Evolutionary conservation across 2,113 vertebrate genomes (phyloP).

Genomic region (Anoplopoma fimbria): DNA sequence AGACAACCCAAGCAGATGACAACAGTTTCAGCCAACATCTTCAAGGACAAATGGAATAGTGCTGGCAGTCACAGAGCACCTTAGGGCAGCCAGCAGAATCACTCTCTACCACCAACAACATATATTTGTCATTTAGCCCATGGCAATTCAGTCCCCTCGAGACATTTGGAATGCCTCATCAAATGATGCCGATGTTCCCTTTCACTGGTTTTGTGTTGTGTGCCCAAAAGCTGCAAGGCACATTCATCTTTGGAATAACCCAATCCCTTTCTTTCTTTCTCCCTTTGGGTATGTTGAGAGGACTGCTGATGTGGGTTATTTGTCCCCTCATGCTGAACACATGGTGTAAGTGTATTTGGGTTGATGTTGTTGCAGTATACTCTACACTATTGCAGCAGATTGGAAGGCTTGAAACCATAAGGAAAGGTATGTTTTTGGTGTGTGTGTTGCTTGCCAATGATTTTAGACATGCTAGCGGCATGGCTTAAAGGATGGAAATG

Average conservation of each 20-base stretch:
- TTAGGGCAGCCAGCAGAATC: slow-evolving; percentile 78
- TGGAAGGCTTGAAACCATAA: slow-evolving; percentile 26
- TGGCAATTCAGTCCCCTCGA: slow-evolving; percentile 76
- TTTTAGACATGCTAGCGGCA: not conserved
- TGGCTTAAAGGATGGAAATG: not conserved
- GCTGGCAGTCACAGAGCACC: slow-evolving; percentile 76
- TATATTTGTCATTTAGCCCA: slow-evolving; percentile 83
- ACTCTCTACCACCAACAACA: slow-evolving; percentile 75
- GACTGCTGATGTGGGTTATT: slow-evolving; percentile 79
- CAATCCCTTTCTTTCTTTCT: slow-evolving; percentile 74
- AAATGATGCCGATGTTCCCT: slow-evolving; percentile 85
- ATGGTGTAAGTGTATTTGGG: slow-evolving; percentile 67
- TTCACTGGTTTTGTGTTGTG: slow-evolving; percentile 84
- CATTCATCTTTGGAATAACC: slow-evolving; percentile 85
- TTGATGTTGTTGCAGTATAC: slow-evolving; percentile 58
- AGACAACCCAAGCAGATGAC: slow-evolving; percentile 73
- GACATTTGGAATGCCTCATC: slow-evolving; percentile 84
- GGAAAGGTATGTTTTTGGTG: not conserved
- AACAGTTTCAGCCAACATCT: slow-evolving; percentile 80
- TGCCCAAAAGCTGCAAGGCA: slow-evolving; percentile 83
- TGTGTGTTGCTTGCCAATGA: slow-evolving; percentile 11
- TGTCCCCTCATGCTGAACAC: slow-evolving; percentile 77
- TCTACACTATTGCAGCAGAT: slow-evolving; percentile 39
- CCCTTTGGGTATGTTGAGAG: slow-evolving; percentile 77
- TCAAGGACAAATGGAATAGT: slow-evolving; percentile 82